These are phyloP conservation scores for Struthio camelus DNA, from an alignment of 2,113 vertebrate genomes.

Conservation along the genomic window DNA sequence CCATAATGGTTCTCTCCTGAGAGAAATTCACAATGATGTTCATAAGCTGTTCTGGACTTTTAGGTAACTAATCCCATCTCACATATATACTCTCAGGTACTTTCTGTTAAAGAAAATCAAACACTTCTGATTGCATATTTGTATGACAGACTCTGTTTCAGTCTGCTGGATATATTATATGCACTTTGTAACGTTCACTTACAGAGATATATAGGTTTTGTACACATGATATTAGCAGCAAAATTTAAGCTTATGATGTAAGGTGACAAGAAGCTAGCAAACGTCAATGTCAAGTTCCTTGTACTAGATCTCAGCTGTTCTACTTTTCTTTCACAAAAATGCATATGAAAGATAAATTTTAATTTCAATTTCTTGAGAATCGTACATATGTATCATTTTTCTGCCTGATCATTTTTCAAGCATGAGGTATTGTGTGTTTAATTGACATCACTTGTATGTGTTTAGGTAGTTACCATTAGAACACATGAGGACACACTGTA, in stretches of 20 bases:
- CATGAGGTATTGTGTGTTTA: constrained; percentile 20
- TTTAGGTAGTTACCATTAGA: constrained; percentile 38
- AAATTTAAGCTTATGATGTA: neutral
- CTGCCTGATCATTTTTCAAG: neutral
- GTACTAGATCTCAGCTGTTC: neutral
- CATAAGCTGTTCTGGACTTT: constrained; percentile 35
- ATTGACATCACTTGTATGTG: constrained; percentile 41
- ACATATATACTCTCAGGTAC: neutral
- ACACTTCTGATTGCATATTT: constrained; percentile 14
- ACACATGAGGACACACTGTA: neutral
- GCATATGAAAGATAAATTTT: neutral
- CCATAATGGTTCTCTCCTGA: neutral
- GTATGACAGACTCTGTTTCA: neutral
- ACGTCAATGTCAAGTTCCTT: neutral
- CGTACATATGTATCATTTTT: neutral
- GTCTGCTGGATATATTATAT: neutral
- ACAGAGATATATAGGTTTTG: neutral
- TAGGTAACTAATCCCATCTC: constrained; percentile 35
- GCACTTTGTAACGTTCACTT: neutral
- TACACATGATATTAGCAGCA: neutral
- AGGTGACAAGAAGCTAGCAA: neutral
- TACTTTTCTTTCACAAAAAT: neutral
- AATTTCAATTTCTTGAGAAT: neutral
- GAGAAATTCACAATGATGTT: constrained; percentile 29
- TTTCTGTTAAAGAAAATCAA: constrained; percentile 23